These are phyloP conservation scores for Scaptomyza montana DNA, from an alignment of 1,140 invertebrate species.

Conservation along the genomic window DNA sequence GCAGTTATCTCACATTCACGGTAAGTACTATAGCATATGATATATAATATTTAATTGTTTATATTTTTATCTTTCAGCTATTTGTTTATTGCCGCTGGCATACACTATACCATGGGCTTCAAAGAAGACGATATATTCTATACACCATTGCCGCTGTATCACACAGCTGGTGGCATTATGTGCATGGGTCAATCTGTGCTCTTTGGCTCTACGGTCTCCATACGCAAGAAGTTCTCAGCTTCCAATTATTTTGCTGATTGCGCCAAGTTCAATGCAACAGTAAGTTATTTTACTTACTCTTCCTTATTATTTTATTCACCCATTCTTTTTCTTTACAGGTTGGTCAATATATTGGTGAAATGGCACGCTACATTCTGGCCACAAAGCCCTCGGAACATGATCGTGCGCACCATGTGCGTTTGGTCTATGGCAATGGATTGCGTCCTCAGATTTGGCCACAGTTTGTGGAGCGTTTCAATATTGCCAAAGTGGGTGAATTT, in stretches of 20 bases:
- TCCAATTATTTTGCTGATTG: constrained; percentile 97
- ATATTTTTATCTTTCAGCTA: constrained; percentile 81
- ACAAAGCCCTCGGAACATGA: constrained; percentile 92
- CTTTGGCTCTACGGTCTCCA: constrained; percentile 92
- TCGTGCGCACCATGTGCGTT: constrained; percentile 91
- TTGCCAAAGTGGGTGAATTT: constrained; percentile 94
- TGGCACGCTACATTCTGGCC: constrained; percentile 97
- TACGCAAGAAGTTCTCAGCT: constrained; percentile 97
- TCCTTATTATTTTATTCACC: too few relatives aligned
- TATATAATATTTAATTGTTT: background rate
- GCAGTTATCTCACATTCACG: constrained; percentile 92
- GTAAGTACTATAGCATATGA: constrained; percentile 32
- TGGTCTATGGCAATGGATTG: constrained; percentile 98
- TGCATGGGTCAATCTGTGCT: constrained; percentile 92
- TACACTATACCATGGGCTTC: constrained; percentile 88
- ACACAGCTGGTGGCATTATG: constrained; percentile 96
- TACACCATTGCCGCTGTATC: constrained; percentile 96
- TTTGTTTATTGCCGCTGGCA: constrained; percentile 90
- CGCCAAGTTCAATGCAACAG: constrained; percentile 96
- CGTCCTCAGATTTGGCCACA: constrained; percentile 97
- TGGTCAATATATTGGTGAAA: constrained; percentile 98
- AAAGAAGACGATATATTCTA: constrained; percentile 92
- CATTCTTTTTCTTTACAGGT: constrained; percentile 50
- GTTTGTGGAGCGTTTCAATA: constrained; percentile 95
- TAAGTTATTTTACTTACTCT: constrained; percentile 84